phyloP scores from a whole-genome alignment of 2,113 vertebrate genomes.

The Lethenteron camtschaticum region DNA sequence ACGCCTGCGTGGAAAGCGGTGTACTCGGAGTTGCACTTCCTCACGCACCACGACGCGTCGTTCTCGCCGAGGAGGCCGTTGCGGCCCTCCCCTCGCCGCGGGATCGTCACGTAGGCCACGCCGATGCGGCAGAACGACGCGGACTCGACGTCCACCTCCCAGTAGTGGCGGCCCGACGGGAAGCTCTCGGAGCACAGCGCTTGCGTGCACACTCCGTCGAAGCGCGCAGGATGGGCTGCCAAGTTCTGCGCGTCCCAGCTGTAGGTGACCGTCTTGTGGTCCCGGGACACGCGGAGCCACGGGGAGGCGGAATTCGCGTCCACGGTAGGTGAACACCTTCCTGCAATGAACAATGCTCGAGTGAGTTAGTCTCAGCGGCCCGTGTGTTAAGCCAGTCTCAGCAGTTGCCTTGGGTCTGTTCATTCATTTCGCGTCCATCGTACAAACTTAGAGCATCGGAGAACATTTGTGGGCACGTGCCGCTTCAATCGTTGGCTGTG shows the following conservation, averaged over 20 bases:
- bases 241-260: background rate
- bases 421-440: too few species aligned
- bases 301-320: background rate
- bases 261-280: background rate
- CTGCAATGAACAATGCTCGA: too few species aligned
- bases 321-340: background rate
- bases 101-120: background rate
- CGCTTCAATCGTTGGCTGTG: too few species aligned
- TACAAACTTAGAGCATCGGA: too few species aligned
- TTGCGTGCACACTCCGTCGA: background rate
- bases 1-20: background rate
- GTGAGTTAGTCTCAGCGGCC: too few species aligned
- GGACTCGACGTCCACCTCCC: background rate
- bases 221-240: background rate
- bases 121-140: conserved; percentile 3
- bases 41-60: background rate
- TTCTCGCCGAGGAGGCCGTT: background rate
- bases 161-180: conserved; percentile 2
- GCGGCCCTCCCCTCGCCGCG: background rate
- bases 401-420: too few species aligned
- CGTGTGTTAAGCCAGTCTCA: too few species aligned
- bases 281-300: background rate
- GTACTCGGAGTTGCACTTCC: background rate
- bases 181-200: background rate
- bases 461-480: too few species aligned